Evolutionary conservation across 2,797 vertebrate genomes (phyloP).

Genomic region (Myiotriccus ornatus): DNA sequence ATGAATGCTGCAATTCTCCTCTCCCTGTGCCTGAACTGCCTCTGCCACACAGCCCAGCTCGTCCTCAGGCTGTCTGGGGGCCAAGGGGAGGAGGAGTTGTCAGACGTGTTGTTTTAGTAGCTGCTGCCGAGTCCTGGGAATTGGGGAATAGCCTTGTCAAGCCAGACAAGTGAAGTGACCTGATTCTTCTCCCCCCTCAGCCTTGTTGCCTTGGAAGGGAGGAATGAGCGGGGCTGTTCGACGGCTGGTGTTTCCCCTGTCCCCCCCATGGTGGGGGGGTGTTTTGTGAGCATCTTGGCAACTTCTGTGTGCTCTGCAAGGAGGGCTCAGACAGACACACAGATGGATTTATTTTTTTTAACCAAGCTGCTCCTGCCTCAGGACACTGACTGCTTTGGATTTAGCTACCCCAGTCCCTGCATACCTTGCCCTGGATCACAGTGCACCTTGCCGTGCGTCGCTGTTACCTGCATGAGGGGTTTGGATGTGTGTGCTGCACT

Average conservation of each 20-base stretch:
- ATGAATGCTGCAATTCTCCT: background rate
- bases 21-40: background rate
- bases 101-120: background rate
- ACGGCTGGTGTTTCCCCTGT: background rate
- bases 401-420: background rate
- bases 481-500: background rate
- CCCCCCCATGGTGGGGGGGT: fast-evolving
- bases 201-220: background rate
- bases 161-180: background rate
- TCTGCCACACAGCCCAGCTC: background rate
- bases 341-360: background rate
- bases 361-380: background rate
- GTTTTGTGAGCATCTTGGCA: fast-evolving
- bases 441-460: background rate
- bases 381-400: background rate
- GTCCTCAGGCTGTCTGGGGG: background rate
- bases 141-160: background rate
- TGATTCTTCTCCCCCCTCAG: background rate
- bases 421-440: fast-evolving
- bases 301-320: background rate
- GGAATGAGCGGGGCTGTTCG: background rate
- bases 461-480: background rate
- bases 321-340: background rate
- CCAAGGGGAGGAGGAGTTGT: background rate
- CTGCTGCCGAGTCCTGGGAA: background rate